Percentiles rank a stretch among this genome's conserved stretches.
Evolutionary conservation across 2,888 invertebrate species (phyloP).

Genomic region (Euproctis similis): DNA sequence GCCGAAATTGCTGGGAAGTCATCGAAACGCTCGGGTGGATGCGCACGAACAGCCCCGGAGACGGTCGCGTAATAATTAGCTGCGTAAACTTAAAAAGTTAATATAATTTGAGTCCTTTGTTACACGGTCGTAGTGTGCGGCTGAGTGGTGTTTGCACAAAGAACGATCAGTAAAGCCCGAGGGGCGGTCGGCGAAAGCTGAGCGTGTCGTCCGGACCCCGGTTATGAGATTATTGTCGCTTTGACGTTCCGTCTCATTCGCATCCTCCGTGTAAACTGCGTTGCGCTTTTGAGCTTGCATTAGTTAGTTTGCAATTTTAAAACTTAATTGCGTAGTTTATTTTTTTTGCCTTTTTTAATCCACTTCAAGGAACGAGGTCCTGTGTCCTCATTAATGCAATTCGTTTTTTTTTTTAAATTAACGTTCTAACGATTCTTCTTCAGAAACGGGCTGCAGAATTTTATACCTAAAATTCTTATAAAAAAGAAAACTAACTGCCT

Average conservation of each 20-base stretch:
- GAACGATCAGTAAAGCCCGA: conserved; percentile 53
- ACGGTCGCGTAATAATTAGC: conserved; percentile 25
- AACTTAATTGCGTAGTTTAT: conserved; percentile 54
- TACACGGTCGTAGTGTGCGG: conserved; percentile 24
- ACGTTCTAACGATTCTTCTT: too few relatives aligned
- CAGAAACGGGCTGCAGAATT: too few relatives aligned
- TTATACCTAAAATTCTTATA: too few relatives aligned
- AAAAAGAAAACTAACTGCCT: too few relatives aligned
- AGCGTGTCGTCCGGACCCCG: conserved; percentile 51
- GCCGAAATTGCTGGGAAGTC: conserved; percentile 41
- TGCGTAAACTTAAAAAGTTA: conserved; percentile 37
- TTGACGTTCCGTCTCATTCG: conserved; percentile 51
- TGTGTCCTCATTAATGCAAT: too few relatives aligned
- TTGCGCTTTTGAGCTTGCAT: conserved; percentile 45
- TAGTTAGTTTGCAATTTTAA: conserved; percentile 47
- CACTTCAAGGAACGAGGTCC: too few relatives aligned
- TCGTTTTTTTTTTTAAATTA: too few relatives aligned
- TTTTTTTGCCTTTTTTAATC: too few relatives aligned
- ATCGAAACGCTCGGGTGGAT: conserved; percentile 45
- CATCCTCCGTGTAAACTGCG: conserved; percentile 39
- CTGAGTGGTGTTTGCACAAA: conserved; percentile 44
- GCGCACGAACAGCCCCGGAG: conserved; percentile 36
- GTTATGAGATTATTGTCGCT: conserved; percentile 71
- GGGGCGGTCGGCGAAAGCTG: conserved; percentile 58
- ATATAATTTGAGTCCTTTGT: conserved; percentile 35